phyloP scores from a whole-genome alignment of 1,140 invertebrate species.

The Tachypleus tridentatus region DNA sequence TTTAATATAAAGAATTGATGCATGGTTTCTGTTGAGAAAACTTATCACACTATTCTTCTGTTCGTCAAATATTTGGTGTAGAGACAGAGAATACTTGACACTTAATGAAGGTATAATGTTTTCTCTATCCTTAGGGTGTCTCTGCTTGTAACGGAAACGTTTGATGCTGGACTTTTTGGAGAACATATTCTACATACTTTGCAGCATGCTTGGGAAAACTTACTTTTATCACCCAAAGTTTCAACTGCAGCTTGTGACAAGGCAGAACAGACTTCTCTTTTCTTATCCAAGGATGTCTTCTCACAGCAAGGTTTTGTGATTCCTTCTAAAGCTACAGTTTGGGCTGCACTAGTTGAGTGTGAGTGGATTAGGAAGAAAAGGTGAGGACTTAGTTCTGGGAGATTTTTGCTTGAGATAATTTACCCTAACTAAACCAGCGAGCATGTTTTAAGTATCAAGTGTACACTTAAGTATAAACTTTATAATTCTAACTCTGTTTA shows the following conservation, averaged over 20 bases:
- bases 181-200: constrained; percentile 54
- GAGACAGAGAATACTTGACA: too few relatives aligned
- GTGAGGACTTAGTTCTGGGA: too few relatives aligned
- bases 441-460: too few relatives aligned
- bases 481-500: too few relatives aligned
- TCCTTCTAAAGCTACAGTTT: constrained; percentile 49
- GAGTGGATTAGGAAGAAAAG: constrained; percentile 32
- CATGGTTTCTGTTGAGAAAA: too few relatives aligned
- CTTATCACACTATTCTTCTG: too few relatives aligned
- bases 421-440: too few relatives aligned
- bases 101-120: not conserved
- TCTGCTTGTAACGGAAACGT: constrained; percentile 58
- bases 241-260: not conserved
- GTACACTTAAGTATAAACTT: too few relatives aligned
- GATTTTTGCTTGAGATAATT: too few relatives aligned
- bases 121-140: constrained; percentile 39
- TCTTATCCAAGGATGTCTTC: not conserved
- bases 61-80: too few relatives aligned
- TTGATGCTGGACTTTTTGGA: constrained; percentile 64
- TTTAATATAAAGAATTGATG: too few relatives aligned
- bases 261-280: not conserved
- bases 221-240: constrained; percentile 33
- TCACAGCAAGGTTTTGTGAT: constrained; percentile 38
- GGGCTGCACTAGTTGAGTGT: constrained; percentile 45
- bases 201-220: constrained; percentile 49